phyloP scores from a whole-genome alignment of 2,888 invertebrate species.

The Pardosa pseudoannulata region DNA sequence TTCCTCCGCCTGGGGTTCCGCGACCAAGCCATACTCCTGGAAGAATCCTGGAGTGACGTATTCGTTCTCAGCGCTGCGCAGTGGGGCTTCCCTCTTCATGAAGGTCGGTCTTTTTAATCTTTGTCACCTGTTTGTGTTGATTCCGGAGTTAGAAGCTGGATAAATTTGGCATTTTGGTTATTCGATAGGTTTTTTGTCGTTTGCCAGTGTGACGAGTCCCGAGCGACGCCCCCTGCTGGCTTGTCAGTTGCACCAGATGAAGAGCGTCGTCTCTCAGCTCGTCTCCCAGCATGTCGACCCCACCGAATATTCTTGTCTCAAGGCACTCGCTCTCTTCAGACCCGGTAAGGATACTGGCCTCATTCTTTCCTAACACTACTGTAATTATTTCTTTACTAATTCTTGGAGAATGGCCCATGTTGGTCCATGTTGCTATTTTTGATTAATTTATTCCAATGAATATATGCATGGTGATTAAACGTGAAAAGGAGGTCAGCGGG shows the following conservation, averaged over 20 bases:
- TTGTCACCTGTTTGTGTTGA: not conserved
- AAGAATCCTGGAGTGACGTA: constrained; percentile 89
- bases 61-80: constrained; percentile 90
- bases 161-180: too few species aligned
- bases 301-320: constrained; percentile 90
- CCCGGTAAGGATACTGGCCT: too few species aligned
- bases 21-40: constrained; percentile 86
- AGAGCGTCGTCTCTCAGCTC: constrained; percentile 83
- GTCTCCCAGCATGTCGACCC: constrained; percentile 85
- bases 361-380: too few species aligned
- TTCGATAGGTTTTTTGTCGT: constrained; percentile 62
- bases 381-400: too few species aligned
- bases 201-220: constrained; percentile 35
- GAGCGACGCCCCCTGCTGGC: constrained; percentile 64
- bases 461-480: too few species aligned
- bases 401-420: too few species aligned
- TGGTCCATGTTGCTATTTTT: too few species aligned
- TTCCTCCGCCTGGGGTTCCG: constrained; percentile 84
- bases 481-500: too few species aligned
- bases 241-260: constrained; percentile 78
- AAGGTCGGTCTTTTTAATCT: too few species aligned
- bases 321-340: constrained; percentile 88
- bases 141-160: too few species aligned
- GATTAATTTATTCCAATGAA: too few species aligned
- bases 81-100: constrained; percentile 86